Percentiles rank a stretch among this genome's conserved stretches.
Conservation (phyloP, 2,888 invertebrate genomes). For the Phortica okadai region DNA sequence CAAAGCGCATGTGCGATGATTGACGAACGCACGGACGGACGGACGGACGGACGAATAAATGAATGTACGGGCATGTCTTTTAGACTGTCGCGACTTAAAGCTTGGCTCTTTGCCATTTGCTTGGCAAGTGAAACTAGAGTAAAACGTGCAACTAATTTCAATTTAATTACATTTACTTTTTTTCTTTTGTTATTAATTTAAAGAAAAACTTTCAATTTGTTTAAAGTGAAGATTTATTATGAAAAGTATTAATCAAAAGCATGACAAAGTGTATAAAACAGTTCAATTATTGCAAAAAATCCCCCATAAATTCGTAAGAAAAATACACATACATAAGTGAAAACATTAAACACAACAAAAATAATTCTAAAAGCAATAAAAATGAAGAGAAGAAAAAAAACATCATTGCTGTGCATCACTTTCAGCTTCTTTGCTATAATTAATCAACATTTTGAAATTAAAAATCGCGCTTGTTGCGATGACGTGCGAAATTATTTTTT, state of each 20-base stretch:
- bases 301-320: background rate
- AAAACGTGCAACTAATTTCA: constrained; percentile 60
- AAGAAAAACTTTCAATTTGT: background rate
- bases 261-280: background rate
- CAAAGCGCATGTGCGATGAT: constrained; percentile 32
- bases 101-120: constrained; percentile 54
- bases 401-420: background rate
- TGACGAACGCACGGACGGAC: constrained; percentile 23
- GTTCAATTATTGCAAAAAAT: background rate
- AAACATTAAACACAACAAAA: background rate
- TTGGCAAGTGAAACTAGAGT: constrained; percentile 61
- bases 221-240: no score
- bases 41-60: background rate
- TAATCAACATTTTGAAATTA: constrained; percentile 52
- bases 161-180: constrained; percentile 44
- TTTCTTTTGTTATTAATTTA: background rate
- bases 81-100: constrained; percentile 3
- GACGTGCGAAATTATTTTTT: constrained; percentile 42
- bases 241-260: no score
- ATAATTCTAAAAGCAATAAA: background rate
- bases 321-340: background rate
- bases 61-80: constrained; percentile 35
- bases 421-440: constrained; percentile 44
- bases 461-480: constrained; percentile 45
- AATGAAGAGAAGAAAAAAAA: background rate